Percentiles rank a stretch among this genome's conserved stretches.
These are phyloP conservation scores for Podotricha telesiphe DNA, from an alignment of 2,888 invertebrate species.

Conservation along the genomic window DNA sequence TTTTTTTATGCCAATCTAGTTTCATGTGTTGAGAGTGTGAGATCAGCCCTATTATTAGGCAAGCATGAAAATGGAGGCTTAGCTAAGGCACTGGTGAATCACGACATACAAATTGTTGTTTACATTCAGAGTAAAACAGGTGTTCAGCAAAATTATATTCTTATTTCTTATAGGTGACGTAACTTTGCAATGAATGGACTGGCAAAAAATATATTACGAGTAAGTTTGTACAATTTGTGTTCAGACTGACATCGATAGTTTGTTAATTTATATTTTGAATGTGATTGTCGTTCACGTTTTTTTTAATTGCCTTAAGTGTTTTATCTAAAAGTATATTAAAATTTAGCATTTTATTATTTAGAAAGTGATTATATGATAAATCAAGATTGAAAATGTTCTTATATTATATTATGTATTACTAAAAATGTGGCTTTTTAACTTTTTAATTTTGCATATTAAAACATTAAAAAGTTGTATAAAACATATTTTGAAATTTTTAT, in stretches of 20 bases:
- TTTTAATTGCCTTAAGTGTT: background rate
- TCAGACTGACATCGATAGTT: background rate
- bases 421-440: no score
- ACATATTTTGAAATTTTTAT: no score
- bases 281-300: slow-evolving; percentile 7
- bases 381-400: background rate
- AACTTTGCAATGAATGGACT: slow-evolving; percentile 29
- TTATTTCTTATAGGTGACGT: slow-evolving; percentile 32
- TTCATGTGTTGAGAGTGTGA: slow-evolving; percentile 25
- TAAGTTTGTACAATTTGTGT: slow-evolving; percentile 5
- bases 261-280: background rate
- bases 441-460: no score
- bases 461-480: no score
- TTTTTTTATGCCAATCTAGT: slow-evolving; percentile 7
- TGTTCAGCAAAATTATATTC: slow-evolving; percentile 30
- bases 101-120: slow-evolving; percentile 33
- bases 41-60: slow-evolving; percentile 37
- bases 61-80: slow-evolving; percentile 39
- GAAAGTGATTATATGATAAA: background rate
- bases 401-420: no score
- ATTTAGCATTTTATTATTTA: background rate
- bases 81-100: slow-evolving; percentile 41
- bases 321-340: background rate
- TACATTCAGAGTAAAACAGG: slow-evolving; percentile 36
- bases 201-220: slow-evolving; percentile 1